phyloP scores from a whole-genome alignment of 2,113 vertebrate species.

The Corythaixoides concolor region DNA sequence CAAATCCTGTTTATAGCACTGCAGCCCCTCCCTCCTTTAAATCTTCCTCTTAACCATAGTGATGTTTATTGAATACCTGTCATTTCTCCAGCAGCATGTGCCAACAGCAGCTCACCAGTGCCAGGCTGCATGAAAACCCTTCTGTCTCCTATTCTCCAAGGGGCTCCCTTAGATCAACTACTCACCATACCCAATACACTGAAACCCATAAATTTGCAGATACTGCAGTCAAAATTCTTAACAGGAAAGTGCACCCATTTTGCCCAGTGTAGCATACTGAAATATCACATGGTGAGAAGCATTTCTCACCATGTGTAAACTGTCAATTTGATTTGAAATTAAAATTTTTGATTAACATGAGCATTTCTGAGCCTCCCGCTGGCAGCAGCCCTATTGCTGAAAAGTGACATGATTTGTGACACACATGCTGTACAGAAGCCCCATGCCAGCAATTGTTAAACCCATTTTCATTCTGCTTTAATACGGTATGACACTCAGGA shows the following conservation, averaged over 20 bases:
- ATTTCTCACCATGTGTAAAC: slow-evolving; percentile 74
- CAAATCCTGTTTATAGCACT: slow-evolving; percentile 52
- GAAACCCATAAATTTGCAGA: slow-evolving; percentile 61
- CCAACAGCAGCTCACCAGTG: slow-evolving; percentile 51
- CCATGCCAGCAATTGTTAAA: slow-evolving; percentile 69
- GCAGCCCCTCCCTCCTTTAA: slow-evolving; percentile 50
- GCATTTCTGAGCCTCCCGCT: slow-evolving; percentile 72
- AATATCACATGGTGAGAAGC: slow-evolving; percentile 70
- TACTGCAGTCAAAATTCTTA: slow-evolving; percentile 54
- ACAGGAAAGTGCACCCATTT: slow-evolving; percentile 70
- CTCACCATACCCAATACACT: slow-evolving; percentile 58
- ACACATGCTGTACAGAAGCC: slow-evolving; percentile 70
- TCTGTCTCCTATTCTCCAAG: slow-evolving; percentile 66
- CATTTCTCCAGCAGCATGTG: slow-evolving; percentile 66
- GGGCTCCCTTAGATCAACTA: slow-evolving; percentile 51
- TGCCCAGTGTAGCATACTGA: slow-evolving; percentile 66
- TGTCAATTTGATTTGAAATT: slow-evolving; percentile 76
- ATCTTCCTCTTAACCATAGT: slow-evolving; percentile 58
- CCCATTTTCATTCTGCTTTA: slow-evolving; percentile 69
- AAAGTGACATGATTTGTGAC: slow-evolving; percentile 75
- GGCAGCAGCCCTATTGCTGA: slow-evolving; percentile 71
- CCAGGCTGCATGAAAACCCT: slow-evolving; percentile 64
- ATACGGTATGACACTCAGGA: slow-evolving; percentile 60
- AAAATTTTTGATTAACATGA: slow-evolving; percentile 75
- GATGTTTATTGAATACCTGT: slow-evolving; percentile 68